Base-by-base conservation (phyloP, 2,888 invertebrate genomes). In the Sinotaia quadrata region DNA sequence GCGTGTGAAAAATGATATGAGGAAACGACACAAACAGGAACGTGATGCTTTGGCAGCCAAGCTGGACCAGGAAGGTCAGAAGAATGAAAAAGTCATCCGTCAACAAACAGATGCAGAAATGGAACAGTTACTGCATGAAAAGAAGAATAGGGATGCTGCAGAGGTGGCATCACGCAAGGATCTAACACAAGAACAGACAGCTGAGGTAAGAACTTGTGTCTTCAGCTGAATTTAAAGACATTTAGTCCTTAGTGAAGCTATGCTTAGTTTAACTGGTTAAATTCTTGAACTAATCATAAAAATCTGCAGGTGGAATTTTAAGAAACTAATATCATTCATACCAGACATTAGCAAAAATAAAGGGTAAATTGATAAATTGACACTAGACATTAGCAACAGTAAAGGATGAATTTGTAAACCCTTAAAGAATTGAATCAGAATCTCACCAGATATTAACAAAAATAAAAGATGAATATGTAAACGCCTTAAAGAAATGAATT, bases 91-190 rank as follows among this genome's bases (percentile, higher is more conserved):
- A n/a, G 70, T 71, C 1, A 51, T 82, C 34, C 74, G 67, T 62
- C 75, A 74, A 36, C 72, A 81, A 54, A 51, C 77, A 44, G 79
- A 85, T 29, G 62, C 68, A 3, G 80, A 84, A 54, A 73, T 75
- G 47, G 84, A 86, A 65, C 80, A 81, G 62, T 60, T 81, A 5
- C 72, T 87, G 18, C 72, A 78, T 21, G 87, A 87, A 75, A 81
- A 79, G 74, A 78, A 78, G 65, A 84, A 82, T 75, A 80, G 73
- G 71, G 83, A 85, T 62, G 85, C 85, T 47, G 82, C 85, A 5
- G 87, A 85, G 68, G 54, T 82, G 18, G 79, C 82, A 4, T 81
- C 87, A 2, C 74, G 84, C 52, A 78, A 78, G 1, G 85, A 85
- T 68, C 79, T 87, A 29, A 82, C 76, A 44, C 78, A 84, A 54